phyloP scores from a whole-genome alignment of 1,140 invertebrate species.

The Drosophila oshimai region DNA sequence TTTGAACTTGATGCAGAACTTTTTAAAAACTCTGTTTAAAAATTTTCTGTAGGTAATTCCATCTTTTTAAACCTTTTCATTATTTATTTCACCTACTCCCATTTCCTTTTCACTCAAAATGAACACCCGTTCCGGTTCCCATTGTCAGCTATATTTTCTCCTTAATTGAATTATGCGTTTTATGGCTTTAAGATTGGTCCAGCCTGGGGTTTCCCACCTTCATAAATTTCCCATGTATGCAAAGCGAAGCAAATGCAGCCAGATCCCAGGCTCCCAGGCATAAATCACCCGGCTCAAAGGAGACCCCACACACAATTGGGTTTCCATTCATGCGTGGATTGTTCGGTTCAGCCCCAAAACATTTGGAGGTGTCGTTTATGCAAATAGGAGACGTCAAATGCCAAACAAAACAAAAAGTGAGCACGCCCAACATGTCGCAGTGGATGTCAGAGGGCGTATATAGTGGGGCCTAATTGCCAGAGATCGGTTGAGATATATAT shows the following conservation, averaged over 20 bases:
- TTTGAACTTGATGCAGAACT: too few species aligned
- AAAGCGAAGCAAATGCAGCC: constrained; percentile 37
- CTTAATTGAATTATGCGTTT: constrained; percentile 67
- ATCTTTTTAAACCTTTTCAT: too few species aligned
- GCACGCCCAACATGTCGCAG: constrained; percentile 64
- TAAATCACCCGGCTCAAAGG: constrained; percentile 54
- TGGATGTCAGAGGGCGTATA: constrained; percentile 49
- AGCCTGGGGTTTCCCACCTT: constrained; percentile 54
- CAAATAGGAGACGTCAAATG: constrained; percentile 59
- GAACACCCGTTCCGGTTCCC: constrained; percentile 32
- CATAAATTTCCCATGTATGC: constrained; percentile 64
- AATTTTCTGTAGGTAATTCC: too few species aligned
- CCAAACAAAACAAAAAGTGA: constrained; percentile 14
- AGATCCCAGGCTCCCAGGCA: constrained; percentile 60
- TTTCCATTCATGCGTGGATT: constrained; percentile 69
- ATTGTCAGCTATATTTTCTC: constrained; percentile 25
- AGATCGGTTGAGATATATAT: constrained; percentile 14
- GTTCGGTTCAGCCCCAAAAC: constrained; percentile 32
- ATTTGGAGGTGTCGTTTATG: constrained; percentile 77
- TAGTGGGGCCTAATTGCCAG: constrained; percentile 42
- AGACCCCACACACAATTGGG: constrained; percentile 49
- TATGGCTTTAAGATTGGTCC: constrained; percentile 33
- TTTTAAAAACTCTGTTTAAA: too few species aligned
- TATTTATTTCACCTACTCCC: too few species aligned
- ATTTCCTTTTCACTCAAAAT: not conserved